Conservation (phyloP, 2,797 vertebrate genomes). For the Enteromius unitaeniatus region DNA sequence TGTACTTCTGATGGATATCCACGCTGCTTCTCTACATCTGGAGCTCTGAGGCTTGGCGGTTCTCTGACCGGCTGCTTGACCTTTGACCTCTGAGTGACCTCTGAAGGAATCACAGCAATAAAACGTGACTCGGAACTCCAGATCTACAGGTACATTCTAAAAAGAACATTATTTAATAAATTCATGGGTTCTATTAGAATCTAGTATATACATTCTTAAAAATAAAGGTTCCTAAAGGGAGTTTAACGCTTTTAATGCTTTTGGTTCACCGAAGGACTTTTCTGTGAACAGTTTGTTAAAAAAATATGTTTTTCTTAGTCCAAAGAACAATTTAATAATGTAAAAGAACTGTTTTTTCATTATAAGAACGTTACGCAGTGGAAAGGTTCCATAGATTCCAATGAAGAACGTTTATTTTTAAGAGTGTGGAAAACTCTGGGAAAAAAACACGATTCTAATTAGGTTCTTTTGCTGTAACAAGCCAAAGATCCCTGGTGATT, state of each 20-base stretch:
- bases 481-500: background rate
- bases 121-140: background rate
- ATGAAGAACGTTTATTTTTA: background rate
- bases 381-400: background rate
- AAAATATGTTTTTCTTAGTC: background rate
- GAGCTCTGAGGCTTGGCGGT: constrained; percentile 31
- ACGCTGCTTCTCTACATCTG: constrained; percentile 6
- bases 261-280: background rate
- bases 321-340: background rate
- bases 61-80: constrained; percentile 38
- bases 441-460: background rate
- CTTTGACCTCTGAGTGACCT: constrained; percentile 50
- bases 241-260: background rate
- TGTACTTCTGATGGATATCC: constrained; percentile 33
- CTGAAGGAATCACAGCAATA: constrained; percentile 19
- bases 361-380: background rate
- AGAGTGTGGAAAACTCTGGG: background rate
- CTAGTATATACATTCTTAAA: background rate
- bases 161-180: background rate
- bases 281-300: no score
- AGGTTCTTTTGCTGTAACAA: background rate
- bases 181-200: background rate
- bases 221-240: background rate
- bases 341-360: background rate
- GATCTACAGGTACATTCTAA: constrained; percentile 49